Conservation (phyloP, 2,888 invertebrate species). For the Alviniconcha strummeri region DNA sequence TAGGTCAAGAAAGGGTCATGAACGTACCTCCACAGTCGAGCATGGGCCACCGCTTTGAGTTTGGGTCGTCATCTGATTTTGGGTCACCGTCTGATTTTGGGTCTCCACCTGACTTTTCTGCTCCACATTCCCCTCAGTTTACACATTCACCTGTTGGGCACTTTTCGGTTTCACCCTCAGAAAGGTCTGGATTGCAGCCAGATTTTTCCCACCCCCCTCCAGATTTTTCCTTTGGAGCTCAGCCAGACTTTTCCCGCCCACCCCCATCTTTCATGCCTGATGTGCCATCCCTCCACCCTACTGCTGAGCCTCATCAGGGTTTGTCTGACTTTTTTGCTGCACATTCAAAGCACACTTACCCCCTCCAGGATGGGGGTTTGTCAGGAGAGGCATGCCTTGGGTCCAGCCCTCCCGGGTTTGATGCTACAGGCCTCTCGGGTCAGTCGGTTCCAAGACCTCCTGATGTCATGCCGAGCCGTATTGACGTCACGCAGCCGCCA, state of each 20-base stretch:
- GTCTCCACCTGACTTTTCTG: constrained; percentile 15
- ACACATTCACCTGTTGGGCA: not conserved
- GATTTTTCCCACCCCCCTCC: constrained; percentile 26
- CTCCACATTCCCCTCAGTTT: constrained; percentile 15
- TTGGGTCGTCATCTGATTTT: not conserved
- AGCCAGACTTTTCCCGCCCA: constrained; percentile 24
- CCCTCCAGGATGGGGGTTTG: not conserved
- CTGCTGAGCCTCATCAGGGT: constrained; percentile 14
- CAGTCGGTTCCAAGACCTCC: not conserved
- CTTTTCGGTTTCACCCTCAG: not conserved
- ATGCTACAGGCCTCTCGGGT: not conserved
- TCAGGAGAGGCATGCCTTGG: not conserved
- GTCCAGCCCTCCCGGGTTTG: not conserved
- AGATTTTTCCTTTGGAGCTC: constrained; percentile 10
- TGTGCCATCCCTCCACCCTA: not conserved
- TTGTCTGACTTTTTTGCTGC: constrained; percentile 13
- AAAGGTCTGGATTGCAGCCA: constrained; percentile 4
- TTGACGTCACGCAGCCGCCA: constrained; percentile 12
- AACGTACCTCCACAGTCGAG: not conserved
- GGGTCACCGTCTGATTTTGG: constrained; percentile 1
- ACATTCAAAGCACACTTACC: not conserved
- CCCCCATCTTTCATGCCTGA: constrained; percentile 27
- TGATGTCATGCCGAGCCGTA: not conserved
- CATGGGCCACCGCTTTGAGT: constrained; percentile 14
- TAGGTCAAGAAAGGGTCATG: not conserved